A percentile compares a stretch with the other conserved stretches of the same genome.
Conservation (phyloP, 2,888 invertebrate species). For the Meteorus cinctellus region DNA sequence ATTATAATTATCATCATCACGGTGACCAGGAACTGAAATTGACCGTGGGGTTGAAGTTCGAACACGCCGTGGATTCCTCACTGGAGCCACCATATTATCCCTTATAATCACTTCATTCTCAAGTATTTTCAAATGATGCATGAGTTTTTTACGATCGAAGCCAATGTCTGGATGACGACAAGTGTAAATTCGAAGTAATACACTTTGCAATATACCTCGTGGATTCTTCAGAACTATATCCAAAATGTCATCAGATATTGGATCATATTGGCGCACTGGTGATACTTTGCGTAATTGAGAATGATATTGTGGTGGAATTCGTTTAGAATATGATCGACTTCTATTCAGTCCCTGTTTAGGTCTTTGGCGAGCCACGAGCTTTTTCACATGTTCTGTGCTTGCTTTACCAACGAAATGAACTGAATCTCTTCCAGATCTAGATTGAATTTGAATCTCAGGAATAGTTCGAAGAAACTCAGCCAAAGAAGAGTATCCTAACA, state of each 20-base stretch:
- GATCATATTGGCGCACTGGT: not conserved
- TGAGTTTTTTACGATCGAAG: not conserved
- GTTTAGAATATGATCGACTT: not conserved
- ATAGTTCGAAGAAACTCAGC: constrained; percentile 55
- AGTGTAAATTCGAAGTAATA: not conserved
- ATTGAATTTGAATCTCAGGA: constrained; percentile 41
- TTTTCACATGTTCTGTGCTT: constrained; percentile 58
- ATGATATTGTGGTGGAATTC: not conserved
- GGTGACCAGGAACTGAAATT: not conserved
- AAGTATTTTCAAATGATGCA: not conserved
- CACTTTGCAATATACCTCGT: not conserved
- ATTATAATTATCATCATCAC: not conserved
- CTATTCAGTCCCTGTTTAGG: not conserved
- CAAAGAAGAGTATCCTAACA: constrained; percentile 52
- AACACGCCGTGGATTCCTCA: not conserved
- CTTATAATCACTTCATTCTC: not conserved
- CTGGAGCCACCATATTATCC: constrained; percentile 16
- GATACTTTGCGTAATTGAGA: not conserved
- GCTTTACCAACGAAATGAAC: constrained; percentile 55
- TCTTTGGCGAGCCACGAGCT: constrained; percentile 59
- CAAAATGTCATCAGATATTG: not conserved
- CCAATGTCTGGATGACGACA: not conserved
- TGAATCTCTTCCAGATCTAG: constrained; percentile 19
- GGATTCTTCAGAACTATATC: constrained; percentile 1
- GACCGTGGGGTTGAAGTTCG: not conserved